Conservation (phyloP, 53 echinoderm and acorn worm species). For the Paelopatides confundens region DNA sequence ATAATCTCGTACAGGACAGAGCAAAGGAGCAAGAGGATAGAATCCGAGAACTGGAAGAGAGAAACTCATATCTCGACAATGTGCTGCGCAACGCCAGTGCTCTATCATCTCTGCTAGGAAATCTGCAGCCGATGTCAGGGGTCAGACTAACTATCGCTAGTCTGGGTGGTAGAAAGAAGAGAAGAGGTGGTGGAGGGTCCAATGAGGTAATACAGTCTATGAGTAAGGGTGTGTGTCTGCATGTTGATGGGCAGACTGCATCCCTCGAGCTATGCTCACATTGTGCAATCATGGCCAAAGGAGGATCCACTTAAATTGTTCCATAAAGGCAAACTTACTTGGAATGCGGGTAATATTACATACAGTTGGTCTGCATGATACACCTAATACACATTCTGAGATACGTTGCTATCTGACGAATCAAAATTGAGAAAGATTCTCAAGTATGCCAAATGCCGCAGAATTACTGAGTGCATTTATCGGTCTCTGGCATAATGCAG, state of each 20-base stretch:
- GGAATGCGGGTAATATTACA: too few relatives aligned
- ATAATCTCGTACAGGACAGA: constrained; percentile 54
- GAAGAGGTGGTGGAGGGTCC: background rate
- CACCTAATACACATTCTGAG: too few relatives aligned
- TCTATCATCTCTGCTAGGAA: constrained; percentile 68
- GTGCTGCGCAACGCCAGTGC: constrained; percentile 83
- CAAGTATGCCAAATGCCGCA: background rate
- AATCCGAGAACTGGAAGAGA: constrained; percentile 61
- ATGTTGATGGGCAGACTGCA: constrained; percentile 72
- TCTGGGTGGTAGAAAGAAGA: background rate
- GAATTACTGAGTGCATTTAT: too few relatives aligned
- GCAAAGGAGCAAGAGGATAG: constrained; percentile 44
- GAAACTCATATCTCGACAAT: constrained; percentile 72
- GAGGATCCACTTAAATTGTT: constrained; percentile 2
- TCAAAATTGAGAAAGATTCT: too few relatives aligned
- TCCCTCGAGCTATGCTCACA: constrained; percentile 77
- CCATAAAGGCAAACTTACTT: too few relatives aligned
- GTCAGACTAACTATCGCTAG: constrained; percentile 61
- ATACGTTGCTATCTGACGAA: too few relatives aligned
- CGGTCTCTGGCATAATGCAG: too few relatives aligned
- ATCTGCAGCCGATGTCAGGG: constrained; percentile 46
- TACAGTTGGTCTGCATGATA: too few relatives aligned
- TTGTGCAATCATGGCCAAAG: constrained; percentile 72
- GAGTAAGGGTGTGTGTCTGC: constrained; percentile 87
- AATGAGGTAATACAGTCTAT: background rate